A percentile compares a stretch with the other conserved stretches of the same genome.
phyloP scores from a whole-genome alignment of 2,113 vertebrate species.

The Microtus oregoni region DNA sequence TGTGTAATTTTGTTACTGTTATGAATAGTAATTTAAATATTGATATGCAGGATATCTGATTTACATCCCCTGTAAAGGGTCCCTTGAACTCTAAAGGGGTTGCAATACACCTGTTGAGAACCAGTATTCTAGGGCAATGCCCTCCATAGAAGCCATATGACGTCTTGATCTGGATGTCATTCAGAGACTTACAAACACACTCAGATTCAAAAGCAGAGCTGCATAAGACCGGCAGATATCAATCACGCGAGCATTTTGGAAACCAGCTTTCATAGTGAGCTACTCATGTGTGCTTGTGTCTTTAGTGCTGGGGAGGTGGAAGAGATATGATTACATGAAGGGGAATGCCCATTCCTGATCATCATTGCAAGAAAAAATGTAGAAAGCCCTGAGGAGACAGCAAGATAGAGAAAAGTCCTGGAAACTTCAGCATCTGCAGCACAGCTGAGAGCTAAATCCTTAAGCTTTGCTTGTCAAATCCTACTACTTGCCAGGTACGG shows the following conservation, averaged over 20 bases:
- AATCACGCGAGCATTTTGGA: background rate
- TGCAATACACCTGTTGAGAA: background rate
- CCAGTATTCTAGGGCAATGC: background rate
- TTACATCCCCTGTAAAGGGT: background rate
- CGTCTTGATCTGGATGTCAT: background rate
- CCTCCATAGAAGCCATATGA: background rate
- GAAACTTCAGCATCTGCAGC: background rate
- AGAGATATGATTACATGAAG: background rate
- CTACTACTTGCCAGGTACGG: background rate
- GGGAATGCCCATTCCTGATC: background rate
- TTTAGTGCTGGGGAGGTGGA: background rate
- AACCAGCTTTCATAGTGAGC: background rate
- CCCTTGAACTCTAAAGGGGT: background rate
- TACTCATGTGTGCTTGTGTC: background rate
- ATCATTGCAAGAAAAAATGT: background rate
- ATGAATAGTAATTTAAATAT: background rate
- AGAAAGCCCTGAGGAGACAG: background rate
- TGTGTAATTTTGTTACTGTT: background rate
- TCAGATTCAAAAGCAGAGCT: constrained; percentile 9
- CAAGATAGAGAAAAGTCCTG: background rate
- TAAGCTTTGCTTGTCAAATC: constrained; percentile 34
- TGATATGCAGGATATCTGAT: background rate
- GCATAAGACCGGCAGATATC: background rate
- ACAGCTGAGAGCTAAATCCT: background rate
- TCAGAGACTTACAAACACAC: background rate